Evolutionary conservation across 2,797 vertebrate species (phyloP).

Genomic region (Pipistrellus pipistrellus): DNA sequence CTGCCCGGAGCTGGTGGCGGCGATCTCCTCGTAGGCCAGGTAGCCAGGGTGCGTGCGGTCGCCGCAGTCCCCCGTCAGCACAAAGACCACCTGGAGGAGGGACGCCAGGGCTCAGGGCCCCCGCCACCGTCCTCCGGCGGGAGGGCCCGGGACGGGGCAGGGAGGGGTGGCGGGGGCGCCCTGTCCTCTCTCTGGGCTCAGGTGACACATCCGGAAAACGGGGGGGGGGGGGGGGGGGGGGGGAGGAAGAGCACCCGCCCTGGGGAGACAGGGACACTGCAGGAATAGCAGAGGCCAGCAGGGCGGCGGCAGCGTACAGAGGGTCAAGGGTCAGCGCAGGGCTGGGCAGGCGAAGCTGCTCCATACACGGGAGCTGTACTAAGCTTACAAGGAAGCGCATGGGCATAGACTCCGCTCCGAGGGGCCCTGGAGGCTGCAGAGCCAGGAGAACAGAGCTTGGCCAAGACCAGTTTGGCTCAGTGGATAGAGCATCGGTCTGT

Average conservation of each 20-base stretch:
- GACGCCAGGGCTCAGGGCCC: accelerated
- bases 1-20: constrained; percentile 96
- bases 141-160: neutral
- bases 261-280: neutral
- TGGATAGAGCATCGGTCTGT: too few species aligned
- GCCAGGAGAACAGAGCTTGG: neutral
- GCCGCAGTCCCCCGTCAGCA: constrained; percentile 97
- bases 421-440: neutral
- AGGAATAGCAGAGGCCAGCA: neutral
- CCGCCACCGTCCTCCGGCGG: accelerated
- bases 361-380: accelerated
- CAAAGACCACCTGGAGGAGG: constrained; percentile 94
- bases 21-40: constrained; percentile 95
- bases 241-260: accelerated
- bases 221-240: too few species aligned
- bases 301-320: accelerated
- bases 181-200: neutral
- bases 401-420: accelerated
- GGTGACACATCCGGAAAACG: neutral
- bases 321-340: neutral
- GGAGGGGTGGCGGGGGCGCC: neutral
- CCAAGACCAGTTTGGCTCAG: too few species aligned
- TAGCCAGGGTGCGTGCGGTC: constrained; percentile 97
- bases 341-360: neutral
- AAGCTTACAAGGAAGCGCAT: neutral